Evolutionary conservation across 2,113 vertebrate genomes (phyloP).

Genomic region (Brachionichthys hirsutus): DNA sequence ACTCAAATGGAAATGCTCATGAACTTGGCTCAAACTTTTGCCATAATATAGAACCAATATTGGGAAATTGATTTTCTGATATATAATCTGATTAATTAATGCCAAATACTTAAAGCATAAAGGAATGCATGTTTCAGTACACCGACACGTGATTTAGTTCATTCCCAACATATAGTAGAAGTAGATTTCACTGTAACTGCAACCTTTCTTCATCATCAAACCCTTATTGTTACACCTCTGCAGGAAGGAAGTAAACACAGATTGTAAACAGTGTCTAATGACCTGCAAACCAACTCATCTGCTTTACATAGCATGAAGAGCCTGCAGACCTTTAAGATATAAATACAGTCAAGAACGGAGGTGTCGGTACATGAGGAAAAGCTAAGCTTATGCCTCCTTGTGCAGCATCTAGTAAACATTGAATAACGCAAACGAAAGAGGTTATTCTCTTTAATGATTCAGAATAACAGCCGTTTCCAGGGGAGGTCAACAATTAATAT

Average conservation of each 20-base stretch:
- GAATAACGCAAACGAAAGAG: constrained; percentile 14
- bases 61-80: neutral
- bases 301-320: too few relatives aligned
- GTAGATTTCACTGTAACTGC: neutral
- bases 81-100: too few relatives aligned
- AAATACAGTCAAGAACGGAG: neutral
- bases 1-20: neutral
- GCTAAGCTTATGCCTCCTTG: too few relatives aligned
- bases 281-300: neutral
- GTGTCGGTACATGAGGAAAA: neutral
- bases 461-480: constrained; percentile 10
- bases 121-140: too few relatives aligned
- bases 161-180: too few relatives aligned
- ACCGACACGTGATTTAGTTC: too few relatives aligned
- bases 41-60: neutral
- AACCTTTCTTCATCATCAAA: constrained; percentile 1
- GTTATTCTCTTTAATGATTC: constrained; percentile 19
- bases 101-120: too few relatives aligned
- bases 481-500: constrained; percentile 21
- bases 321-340: neutral
- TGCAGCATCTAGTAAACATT: neutral
- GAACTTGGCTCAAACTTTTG: neutral
- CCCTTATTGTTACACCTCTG: neutral
- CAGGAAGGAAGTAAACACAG: neutral
- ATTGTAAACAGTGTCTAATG: neutral